Evolutionary conservation across 1,140 invertebrate genomes (phyloP), one percentile per base, ranked within the genome.

Genomic region (Megathymus violae): DNA sequence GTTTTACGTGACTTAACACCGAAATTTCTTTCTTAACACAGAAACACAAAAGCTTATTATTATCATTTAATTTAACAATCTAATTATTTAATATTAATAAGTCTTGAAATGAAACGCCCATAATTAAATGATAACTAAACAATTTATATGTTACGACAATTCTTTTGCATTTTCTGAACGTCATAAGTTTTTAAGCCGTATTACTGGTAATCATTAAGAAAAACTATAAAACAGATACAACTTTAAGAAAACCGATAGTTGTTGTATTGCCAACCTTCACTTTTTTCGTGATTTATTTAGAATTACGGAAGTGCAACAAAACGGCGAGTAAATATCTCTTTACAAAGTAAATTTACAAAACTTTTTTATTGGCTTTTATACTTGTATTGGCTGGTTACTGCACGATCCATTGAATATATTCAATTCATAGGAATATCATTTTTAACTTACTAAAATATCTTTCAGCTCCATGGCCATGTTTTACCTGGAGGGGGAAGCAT

Each of bases 401-500:
- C 4, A 22, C 7, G 19, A 14, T 25, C 3, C 4, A 7, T 9
- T 9, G 17, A 10, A 19, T 9, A 19, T 17, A 17, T 43, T 17
- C 10, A 17, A n/a, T 43, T 17, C 14, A 41, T 41, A 3, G 11
- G 3, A 25, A 41, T n/a, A 19, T 44, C 27, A 62, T 13, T 40
- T 48, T 38, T 38, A 17, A n/a, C 6, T 15, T n/a, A 9, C 4
- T 16, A 14, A 27, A 43, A 43, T 47, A 61, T 70, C 63, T 92
- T 89, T 22, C 86, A 94, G 93, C 82, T 92, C 19, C 65, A 78
- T 7, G 91, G 91, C 4, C 82, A 90, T 16, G 76, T 90, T 51
- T 91, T 95, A 62, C 93, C 94, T 0, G 85, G 85, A 0, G 91
- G 91, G 16, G 94, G 94, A 1, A 94, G 94, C 56, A 82, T 94